Conservation (phyloP, 2,888 invertebrate species). For the Deroplatys truncata region DNA sequence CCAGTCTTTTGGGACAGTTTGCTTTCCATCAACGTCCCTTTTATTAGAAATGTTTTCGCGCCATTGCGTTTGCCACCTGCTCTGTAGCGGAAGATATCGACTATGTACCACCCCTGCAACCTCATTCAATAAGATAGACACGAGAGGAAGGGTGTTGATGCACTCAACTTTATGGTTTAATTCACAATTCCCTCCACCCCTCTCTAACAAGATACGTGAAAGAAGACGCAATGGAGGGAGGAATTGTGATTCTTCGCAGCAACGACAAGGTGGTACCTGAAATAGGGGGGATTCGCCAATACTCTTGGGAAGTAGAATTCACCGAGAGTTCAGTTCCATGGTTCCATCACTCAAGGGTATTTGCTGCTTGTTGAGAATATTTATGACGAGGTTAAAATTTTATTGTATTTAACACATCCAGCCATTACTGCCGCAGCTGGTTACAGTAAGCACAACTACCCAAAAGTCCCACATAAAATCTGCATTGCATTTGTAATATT, state of each 20-base stretch:
- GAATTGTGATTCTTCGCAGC: background rate
- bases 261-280: background rate
- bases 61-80: slow-evolving; percentile 2
- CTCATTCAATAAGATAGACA: background rate
- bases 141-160: background rate
- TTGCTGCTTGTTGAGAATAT: no score
- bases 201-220: background rate
- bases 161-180: background rate
- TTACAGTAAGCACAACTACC: no score
- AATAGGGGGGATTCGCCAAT: background rate
- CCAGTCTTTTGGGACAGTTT: background rate
- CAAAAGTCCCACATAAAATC: no score
- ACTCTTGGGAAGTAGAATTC: background rate
- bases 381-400: no score
- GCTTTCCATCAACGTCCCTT: background rate
- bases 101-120: background rate
- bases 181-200: background rate
- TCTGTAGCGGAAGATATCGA: background rate
- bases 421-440: no score
- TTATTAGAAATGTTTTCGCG: background rate
- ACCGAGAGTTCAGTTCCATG: background rate
- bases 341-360: background rate
- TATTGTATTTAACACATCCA: no score
- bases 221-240: background rate
- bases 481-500: no score